Conservation (phyloP, 2,113 vertebrate species). For the Coreoperca whiteheadi region DNA sequence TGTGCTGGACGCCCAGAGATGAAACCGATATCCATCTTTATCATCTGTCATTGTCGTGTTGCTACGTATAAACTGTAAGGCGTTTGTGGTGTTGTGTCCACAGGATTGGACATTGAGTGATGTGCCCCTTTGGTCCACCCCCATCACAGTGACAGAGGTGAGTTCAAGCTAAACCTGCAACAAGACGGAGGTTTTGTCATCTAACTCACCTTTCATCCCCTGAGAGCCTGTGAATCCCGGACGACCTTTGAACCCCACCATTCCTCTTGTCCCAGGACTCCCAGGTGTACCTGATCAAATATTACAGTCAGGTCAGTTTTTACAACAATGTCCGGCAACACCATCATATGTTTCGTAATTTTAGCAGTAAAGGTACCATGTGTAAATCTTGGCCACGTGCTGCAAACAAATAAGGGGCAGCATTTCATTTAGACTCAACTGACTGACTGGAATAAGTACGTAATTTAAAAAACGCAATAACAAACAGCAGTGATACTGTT, state of each 20-base stretch:
- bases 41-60: too few relatives aligned
- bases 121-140: too few relatives aligned
- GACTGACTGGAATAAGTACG: too few relatives aligned
- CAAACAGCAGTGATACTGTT: too few relatives aligned
- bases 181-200: not conserved
- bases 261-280: constrained; percentile 75
- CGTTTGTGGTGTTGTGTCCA: too few relatives aligned
- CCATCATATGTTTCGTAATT: not conserved
- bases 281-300: constrained; percentile 72
- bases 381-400: too few relatives aligned
- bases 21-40: not conserved
- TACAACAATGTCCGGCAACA: not conserved
- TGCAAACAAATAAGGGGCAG: too few relatives aligned
- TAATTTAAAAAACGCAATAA: too few relatives aligned
- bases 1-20: not conserved
- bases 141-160: too few relatives aligned
- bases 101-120: too few relatives aligned
- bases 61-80: too few relatives aligned
- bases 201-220: constrained; percentile 79
- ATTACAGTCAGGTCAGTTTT: constrained; percentile 4
- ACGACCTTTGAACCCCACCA: constrained; percentile 70
- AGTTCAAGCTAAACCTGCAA: not conserved
- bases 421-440: too few relatives aligned
- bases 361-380: not conserved
- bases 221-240: constrained; percentile 72